These are phyloP conservation scores for Fragum sueziense DNA, from an alignment of 2,888 invertebrate species.

Conservation along the genomic window DNA sequence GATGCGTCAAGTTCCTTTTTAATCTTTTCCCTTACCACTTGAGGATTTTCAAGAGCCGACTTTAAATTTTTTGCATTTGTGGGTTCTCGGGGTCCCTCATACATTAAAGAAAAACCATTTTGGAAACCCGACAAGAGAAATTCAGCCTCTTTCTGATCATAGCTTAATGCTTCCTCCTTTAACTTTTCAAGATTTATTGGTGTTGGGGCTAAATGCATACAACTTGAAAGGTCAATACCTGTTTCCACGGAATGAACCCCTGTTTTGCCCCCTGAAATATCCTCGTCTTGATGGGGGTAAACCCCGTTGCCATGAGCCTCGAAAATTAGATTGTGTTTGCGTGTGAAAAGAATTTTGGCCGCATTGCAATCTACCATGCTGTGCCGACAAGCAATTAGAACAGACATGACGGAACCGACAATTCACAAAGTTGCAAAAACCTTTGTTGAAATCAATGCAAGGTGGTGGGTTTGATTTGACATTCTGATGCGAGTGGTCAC, in stretches of 20 bases:
- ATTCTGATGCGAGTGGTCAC: not conserved
- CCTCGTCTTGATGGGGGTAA: not conserved
- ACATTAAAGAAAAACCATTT: constrained; percentile 42
- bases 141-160: not conserved
- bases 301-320: not conserved
- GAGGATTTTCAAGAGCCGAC: constrained; percentile 26
- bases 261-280: not conserved
- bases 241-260: not conserved
- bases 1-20: constrained; percentile 15
- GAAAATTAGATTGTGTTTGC: not conserved
- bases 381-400: constrained; percentile 8
- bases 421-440: constrained; percentile 19
- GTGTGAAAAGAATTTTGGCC: not conserved
- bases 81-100: constrained; percentile 22
- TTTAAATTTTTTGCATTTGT: constrained; percentile 36
- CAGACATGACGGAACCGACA: constrained; percentile 37
- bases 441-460: constrained; percentile 41
- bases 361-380: not conserved
- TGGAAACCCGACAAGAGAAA: constrained; percentile 26
- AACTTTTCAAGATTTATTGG: not conserved
- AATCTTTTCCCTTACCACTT: constrained; percentile 25
- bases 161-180: not conserved
- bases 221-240: not conserved
- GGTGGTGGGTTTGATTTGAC: not conserved
- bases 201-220: not conserved